Evolutionary conservation across 2,113 vertebrate genomes (phyloP).

Genomic region (Tinamus guttatus): DNA sequence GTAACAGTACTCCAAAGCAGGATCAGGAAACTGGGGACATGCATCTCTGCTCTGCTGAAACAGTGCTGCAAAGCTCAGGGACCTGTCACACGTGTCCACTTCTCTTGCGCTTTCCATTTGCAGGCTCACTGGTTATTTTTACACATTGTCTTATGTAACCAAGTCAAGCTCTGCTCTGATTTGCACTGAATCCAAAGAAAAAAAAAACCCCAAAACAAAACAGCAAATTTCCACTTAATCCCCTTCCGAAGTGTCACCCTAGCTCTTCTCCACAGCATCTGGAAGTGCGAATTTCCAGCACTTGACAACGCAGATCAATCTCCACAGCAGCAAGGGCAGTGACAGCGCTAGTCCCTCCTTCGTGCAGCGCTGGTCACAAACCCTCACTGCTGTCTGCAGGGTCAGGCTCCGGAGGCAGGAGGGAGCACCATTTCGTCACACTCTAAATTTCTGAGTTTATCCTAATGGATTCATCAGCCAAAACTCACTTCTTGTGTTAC

Average conservation of each 20-base stretch:
- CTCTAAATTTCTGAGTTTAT: neutral
- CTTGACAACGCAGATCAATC: neutral
- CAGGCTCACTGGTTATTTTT: conserved; percentile 11
- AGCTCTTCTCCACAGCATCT: neutral
- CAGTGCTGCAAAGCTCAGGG: neutral
- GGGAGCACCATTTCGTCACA: neutral
- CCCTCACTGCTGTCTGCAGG: neutral
- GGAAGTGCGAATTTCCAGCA: neutral
- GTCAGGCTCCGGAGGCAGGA: no score
- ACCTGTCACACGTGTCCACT: neutral
- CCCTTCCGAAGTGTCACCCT: neutral
- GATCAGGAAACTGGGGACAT: neutral
- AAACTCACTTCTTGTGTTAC: accelerated
- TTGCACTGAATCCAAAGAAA: conserved; percentile 18
- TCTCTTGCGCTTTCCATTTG: neutral
- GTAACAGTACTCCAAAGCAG: neutral
- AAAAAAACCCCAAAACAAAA: neutral
- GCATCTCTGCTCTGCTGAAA: neutral
- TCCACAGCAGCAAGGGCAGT: neutral
- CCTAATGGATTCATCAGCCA: accelerated
- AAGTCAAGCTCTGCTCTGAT: conserved; percentile 41
- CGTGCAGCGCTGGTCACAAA: neutral
- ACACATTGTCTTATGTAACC: conserved; percentile 47
- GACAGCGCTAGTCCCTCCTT: neutral
- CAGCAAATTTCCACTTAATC: neutral